Conservation (phyloP, 2,888 invertebrate species). For the Leptinotarsa tumamoca region DNA sequence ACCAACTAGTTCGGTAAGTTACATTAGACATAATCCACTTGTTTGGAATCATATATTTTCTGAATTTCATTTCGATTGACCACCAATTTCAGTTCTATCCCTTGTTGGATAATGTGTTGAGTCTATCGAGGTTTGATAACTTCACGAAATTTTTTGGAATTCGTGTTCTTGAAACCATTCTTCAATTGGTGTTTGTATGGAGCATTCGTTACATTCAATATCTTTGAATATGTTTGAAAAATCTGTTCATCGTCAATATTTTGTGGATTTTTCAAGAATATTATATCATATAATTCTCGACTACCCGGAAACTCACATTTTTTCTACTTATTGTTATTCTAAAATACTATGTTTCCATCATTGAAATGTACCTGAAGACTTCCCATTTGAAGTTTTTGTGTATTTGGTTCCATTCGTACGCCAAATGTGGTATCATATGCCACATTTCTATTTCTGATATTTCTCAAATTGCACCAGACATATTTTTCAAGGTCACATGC, state of each 20-base stretch:
- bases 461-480: neutral
- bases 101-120: too few relatives aligned
- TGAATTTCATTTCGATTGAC: neutral
- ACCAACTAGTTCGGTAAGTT: constrained; percentile 13
- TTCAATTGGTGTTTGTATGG: too few relatives aligned
- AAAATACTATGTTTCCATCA: neutral
- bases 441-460: neutral
- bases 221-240: too few relatives aligned
- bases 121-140: too few relatives aligned
- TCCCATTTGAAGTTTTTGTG: too few relatives aligned
- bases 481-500: too few relatives aligned
- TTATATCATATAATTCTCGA: neutral
- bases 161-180: too few relatives aligned
- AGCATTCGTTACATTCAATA: too few relatives aligned
- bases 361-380: too few relatives aligned
- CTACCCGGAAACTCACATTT: neutral
- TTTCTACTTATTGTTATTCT: neutral
- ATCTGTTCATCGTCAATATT: too few relatives aligned
- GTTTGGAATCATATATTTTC: neutral
- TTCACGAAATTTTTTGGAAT: too few relatives aligned
- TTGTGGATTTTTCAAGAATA: too few relatives aligned
- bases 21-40: constrained; percentile 17
- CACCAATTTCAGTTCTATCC: neutral
- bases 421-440: neutral
- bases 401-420: neutral